Evolutionary conservation across 92 coral and sea anemone species (phyloP), one percentile per base, ranked within the genome.

Genomic region (Zoanthus solanderi): DNA sequence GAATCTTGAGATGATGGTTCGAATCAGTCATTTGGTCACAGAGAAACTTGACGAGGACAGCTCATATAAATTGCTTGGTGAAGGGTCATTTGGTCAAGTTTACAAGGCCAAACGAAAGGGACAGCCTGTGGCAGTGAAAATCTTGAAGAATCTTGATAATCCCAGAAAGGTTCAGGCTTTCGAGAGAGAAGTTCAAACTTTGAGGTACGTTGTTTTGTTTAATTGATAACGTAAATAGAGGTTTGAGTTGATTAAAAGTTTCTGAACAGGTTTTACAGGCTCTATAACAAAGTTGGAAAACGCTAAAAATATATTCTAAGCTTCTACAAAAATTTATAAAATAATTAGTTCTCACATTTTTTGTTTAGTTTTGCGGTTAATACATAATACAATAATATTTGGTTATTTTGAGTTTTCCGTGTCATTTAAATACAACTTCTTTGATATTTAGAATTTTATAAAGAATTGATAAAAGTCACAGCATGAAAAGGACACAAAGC

Each of bases 71-170:
- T 68, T 76, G 8, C 89, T 91, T 30, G 94, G 94, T 12, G 94
- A 88, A 53, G 94, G 94, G 5, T 67, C 86, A 58, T 91, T 88
- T 69, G 94, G 94, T 7, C 87, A 88, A 89, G 94, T 91, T 58
- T 91, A 68, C 60, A 72, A 53, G 28, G 89, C 94, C 4, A 88
- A 88, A 68, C 89, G 86, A 14, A 83, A 78, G n/a, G 94, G 94
- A 0, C 89, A 80, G 65, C 89, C 86, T 4, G 94, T 91, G 81
- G 94, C 94, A 29, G 94, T 91, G 1, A 91, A 91, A 79, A 88
- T 88, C 32, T 71, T 91, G 42, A 91, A 89, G 74, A 79, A 88
- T 61, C 71, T 91, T 3, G 73, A 88, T 9, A 61, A 71, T 16
- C 69, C 16, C 58, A 84, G 78, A 44, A 84, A 84, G 78, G 73